These are phyloP conservation scores for Toxonevra muliebris DNA, from an alignment of 2,888 invertebrate species.

Conservation along the genomic window DNA sequence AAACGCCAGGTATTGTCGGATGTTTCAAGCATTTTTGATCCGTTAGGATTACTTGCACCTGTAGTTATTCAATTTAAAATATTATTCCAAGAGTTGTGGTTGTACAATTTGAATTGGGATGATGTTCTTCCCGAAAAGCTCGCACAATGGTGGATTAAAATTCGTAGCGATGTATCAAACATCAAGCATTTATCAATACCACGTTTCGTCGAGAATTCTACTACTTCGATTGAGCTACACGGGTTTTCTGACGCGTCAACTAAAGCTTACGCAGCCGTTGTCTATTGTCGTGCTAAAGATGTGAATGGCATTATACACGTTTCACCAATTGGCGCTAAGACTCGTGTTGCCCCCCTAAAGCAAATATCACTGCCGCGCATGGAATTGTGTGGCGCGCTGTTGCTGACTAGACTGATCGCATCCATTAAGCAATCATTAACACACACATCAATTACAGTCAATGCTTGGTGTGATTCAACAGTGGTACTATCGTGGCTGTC, in stretches of 20 bases:
- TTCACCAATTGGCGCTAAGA: constrained; percentile 12
- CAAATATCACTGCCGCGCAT: constrained; percentile 12
- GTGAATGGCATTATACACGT: neutral
- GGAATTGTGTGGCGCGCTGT: constrained; percentile 23
- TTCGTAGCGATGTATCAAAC: neutral
- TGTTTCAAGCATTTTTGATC: constrained; percentile 22
- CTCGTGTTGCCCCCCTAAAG: constrained; percentile 25
- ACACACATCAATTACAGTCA: neutral
- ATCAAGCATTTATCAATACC: neutral
- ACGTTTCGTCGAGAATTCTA: neutral
- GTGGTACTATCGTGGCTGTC: constrained; percentile 20
- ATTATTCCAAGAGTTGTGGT: constrained; percentile 19
- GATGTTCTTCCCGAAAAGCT: constrained; percentile 16
- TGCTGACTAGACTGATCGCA: constrained; percentile 18
- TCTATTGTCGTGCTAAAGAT: constrained; percentile 4
- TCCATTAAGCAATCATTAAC: constrained; percentile 20
- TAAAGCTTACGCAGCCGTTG: constrained; percentile 23
- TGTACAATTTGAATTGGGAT: constrained; percentile 19
- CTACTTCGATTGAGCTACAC: constrained; percentile 2
- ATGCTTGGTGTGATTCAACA: constrained; percentile 29
- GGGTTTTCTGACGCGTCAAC: constrained; percentile 22
- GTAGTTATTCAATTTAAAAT: constrained; percentile 22
- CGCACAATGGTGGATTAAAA: constrained; percentile 2
- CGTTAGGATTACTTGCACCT: constrained; percentile 23
- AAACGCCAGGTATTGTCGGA: constrained; percentile 23